Evolutionary conservation across 2,797 vertebrate genomes (phyloP).

Genomic region (Ptychobarbus kaznakovi): DNA sequence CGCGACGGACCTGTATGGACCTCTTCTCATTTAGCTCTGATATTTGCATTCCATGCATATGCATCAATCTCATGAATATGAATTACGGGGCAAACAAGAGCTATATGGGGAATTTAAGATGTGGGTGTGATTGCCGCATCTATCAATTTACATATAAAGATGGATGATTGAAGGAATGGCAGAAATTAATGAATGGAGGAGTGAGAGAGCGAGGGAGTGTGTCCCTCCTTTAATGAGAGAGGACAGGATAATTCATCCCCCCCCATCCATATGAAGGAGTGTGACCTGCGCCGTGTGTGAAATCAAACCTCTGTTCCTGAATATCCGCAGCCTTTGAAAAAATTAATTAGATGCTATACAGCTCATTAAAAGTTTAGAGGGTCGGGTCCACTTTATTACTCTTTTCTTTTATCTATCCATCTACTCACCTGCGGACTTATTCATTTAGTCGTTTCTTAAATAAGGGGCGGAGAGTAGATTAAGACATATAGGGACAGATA

Average conservation of each 20-base stretch:
- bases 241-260: constrained; percentile 50
- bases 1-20: background rate
- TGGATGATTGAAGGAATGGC: constrained; percentile 15
- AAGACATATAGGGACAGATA: constrained; percentile 1
- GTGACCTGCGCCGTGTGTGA: constrained; percentile 18
- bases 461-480: constrained; percentile 4
- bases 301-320: constrained; percentile 61
- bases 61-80: constrained; percentile 38
- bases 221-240: constrained; percentile 49
- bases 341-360: constrained; percentile 70
- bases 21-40: background rate
- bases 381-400: constrained; percentile 60
- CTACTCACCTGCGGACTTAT: constrained; percentile 54
- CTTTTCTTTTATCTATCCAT: constrained; percentile 60
- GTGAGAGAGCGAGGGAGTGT: constrained; percentile 16
- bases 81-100: background rate
- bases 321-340: constrained; percentile 67
- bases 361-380: constrained; percentile 66
- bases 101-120: constrained; percentile 32
- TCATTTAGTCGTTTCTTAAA: constrained; percentile 33
- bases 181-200: constrained; percentile 17
- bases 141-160: constrained; percentile 37
- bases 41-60: constrained; percentile 36
- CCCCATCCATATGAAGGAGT: constrained; percentile 26
- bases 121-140: constrained; percentile 16